Evolutionary conservation across 1,140 invertebrate genomes (phyloP).

Genomic region (Diorhabda elongata): DNA sequence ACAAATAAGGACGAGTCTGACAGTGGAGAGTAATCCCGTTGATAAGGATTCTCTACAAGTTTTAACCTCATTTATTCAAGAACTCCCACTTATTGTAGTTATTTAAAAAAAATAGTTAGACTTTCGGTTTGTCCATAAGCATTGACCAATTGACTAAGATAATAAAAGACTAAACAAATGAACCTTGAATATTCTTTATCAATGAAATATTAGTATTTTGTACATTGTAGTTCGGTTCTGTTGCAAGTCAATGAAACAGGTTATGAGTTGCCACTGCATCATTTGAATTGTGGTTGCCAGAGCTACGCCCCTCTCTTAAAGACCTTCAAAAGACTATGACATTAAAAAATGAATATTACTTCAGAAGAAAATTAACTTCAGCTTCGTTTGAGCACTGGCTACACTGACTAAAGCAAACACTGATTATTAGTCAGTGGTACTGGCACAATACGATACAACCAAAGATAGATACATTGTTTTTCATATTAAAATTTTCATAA

Average conservation of each 20-base stretch:
- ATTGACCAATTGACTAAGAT: no score
- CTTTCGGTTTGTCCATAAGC: no score
- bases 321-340: constrained; percentile 27
- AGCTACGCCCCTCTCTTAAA: constrained; percentile 34
- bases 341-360: constrained; percentile 19
- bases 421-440: not conserved
- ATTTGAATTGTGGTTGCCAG: constrained; percentile 37
- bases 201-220: not conserved
- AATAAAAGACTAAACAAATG: no score
- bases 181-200: not conserved
- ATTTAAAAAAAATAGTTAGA: no score
- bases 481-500: no score
- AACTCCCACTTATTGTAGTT: no score
- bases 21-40: no score
- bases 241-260: constrained; percentile 27
- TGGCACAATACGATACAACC: no score
- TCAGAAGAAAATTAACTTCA: constrained; percentile 6
- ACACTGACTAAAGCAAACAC: not conserved
- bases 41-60: no score
- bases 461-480: no score
- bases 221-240: constrained; percentile 22
- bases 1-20: no score
- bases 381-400: constrained; percentile 11
- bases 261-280: constrained; percentile 33
- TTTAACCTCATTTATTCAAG: no score